A percentile compares a stretch with the other conserved stretches of the same genome.
phyloP scores from a whole-genome alignment of 1,140 invertebrate genomes.

The Agrypnia vestita region DNA sequence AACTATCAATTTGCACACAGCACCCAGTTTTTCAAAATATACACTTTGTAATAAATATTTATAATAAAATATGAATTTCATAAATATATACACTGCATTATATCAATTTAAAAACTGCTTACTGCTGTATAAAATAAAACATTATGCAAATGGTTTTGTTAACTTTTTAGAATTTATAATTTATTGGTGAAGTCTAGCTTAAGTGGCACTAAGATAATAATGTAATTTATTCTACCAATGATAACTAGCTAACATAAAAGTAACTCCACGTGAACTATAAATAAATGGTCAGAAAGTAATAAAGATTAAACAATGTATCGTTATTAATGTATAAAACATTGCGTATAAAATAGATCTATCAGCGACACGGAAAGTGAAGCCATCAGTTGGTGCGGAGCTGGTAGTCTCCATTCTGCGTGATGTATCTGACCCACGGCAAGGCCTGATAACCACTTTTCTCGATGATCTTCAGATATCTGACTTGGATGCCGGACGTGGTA shows the following conservation, averaged over 20 bases:
- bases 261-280: neutral
- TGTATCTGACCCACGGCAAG: constrained; percentile 98
- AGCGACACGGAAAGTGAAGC: constrained; percentile 32
- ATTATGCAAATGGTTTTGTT: no score
- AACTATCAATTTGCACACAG: no score
- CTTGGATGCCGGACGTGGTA: constrained; percentile 99
- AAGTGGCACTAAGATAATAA: neutral
- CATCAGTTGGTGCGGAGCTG: constrained; percentile 93
- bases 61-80: constrained; percentile 3
- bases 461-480: constrained; percentile 99
- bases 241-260: neutral
- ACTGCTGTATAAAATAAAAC: no score
- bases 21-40: neutral
- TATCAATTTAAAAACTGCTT: no score
- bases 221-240: neutral
- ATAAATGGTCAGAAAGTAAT: constrained; percentile 4
- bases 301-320: constrained; percentile 1
- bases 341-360: constrained; percentile 22
- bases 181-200: neutral
- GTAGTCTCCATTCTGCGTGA: constrained; percentile 99
- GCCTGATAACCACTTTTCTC: constrained; percentile 99
- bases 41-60: neutral
- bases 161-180: neutral
- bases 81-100: neutral
- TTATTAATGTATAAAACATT: constrained; percentile 20